Percentiles rank a stretch among this genome's conserved stretches.
Evolutionary conservation across 2,888 invertebrate genomes (phyloP).

Genomic region (Thecocarcelia acutangulata): DNA sequence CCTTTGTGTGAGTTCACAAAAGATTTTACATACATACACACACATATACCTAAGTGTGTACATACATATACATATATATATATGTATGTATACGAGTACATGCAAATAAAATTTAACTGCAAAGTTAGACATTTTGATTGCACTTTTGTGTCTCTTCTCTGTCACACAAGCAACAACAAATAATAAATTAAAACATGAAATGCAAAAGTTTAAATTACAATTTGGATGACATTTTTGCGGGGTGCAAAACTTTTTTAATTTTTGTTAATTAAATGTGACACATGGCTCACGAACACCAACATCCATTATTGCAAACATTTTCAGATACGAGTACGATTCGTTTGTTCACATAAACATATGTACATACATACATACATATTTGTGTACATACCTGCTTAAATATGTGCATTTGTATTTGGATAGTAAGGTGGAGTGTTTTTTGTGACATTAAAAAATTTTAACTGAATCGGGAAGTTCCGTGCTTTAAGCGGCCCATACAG

Average conservation of each 20-base stretch:
- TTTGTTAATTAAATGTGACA: slow-evolving; percentile 64
- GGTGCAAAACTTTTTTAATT: slow-evolving; percentile 60
- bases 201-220: slow-evolving; percentile 63
- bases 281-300: slow-evolving; percentile 44
- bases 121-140: neutral
- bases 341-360: neutral
- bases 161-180: slow-evolving; percentile 5
- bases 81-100: too few species aligned
- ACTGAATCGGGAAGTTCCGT: too few species aligned
- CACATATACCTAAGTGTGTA: too few species aligned
- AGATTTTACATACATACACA: too few species aligned
- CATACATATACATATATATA: too few species aligned
- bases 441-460: too few species aligned
- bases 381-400: too few species aligned
- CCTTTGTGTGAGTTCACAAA: too few species aligned
- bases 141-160: slow-evolving; percentile 1
- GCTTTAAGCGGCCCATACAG: too few species aligned
- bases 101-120: neutral
- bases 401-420: too few species aligned
- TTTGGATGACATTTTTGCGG: slow-evolving; percentile 47
- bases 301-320: slow-evolving; percentile 29
- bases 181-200: slow-evolving; percentile 42
- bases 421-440: too few species aligned
- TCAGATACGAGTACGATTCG: neutral
- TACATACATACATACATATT: too few species aligned